These are phyloP conservation scores for Silurus glanis DNA, from an alignment of 2,113 vertebrate genomes.

Conservation along the genomic window DNA sequence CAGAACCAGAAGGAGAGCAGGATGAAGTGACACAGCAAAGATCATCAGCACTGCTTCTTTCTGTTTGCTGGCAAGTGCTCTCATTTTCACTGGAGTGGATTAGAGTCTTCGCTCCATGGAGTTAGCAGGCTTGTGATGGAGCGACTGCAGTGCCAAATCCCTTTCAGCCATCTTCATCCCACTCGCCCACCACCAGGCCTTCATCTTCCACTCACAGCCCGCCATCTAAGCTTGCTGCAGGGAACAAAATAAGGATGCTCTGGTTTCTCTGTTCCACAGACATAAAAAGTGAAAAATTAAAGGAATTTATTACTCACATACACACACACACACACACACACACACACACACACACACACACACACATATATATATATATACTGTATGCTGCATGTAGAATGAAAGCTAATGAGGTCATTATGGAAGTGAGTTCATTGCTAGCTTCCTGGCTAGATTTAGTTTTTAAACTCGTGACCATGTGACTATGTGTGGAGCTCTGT, in stretches of 20 bases:
- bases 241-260: not conserved
- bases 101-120: constrained; percentile 41
- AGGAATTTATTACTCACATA: not conserved
- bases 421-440: not conserved
- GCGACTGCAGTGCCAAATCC: constrained; percentile 23
- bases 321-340: too few species aligned
- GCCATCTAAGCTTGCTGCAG: constrained; percentile 41
- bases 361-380: not conserved
- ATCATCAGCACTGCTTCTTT: constrained; percentile 39
- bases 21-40: constrained; percentile 38
- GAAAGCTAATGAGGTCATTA: not conserved
- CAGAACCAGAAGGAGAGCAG: constrained; percentile 32
- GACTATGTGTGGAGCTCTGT: not conserved
- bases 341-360: too few species aligned
- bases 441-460: not conserved
- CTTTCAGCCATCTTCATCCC: constrained; percentile 37
- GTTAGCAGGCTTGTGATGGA: constrained; percentile 44
- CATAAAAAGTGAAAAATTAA: constrained; percentile 11
- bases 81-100: constrained; percentile 45
- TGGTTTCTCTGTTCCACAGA: not conserved
- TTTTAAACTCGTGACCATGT: not conserved
- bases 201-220: constrained; percentile 28
- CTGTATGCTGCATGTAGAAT: not conserved
- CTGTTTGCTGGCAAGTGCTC: constrained; percentile 44
- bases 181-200: constrained; percentile 22